Conservation (phyloP, 2,888 invertebrate species). For the Phengaris alcon region DNA sequence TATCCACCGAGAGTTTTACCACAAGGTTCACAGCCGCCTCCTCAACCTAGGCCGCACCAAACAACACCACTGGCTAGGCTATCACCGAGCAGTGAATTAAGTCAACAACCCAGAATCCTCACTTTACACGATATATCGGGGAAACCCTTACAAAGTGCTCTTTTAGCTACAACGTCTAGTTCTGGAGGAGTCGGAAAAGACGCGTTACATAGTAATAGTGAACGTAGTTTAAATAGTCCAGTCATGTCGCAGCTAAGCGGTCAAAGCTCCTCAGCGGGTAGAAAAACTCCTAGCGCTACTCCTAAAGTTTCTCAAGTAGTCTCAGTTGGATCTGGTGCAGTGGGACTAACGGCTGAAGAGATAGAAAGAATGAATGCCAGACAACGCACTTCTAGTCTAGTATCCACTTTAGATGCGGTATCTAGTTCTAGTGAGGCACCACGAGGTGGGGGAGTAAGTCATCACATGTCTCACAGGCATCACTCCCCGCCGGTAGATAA, state of each 20-base stretch:
- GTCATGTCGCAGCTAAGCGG: slow-evolving; percentile 95
- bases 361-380: slow-evolving; percentile 93
- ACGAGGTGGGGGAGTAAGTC: slow-evolving; percentile 82
- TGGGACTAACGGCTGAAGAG: slow-evolving; percentile 95
- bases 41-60: slow-evolving; percentile 86
- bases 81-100: slow-evolving; percentile 94
- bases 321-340: slow-evolving; percentile 83
- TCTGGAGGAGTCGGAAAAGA: slow-evolving; percentile 93
- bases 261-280: slow-evolving; percentile 88
- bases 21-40: slow-evolving; percentile 83
- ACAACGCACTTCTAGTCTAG: slow-evolving; percentile 92
- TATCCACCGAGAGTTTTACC: slow-evolving; percentile 87
- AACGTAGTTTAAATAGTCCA: slow-evolving; percentile 93
- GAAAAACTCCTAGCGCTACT: slow-evolving; percentile 84
- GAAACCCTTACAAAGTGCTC: slow-evolving; percentile 92
- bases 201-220: slow-evolving; percentile 93
- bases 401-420: slow-evolving; percentile 95
- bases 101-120: slow-evolving; percentile 94
- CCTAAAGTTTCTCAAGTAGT: slow-evolving; percentile 84
- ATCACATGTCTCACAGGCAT: slow-evolving; percentile 85
- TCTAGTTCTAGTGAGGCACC: slow-evolving; percentile 92
- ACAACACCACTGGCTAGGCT: slow-evolving; percentile 93
- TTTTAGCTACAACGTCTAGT: slow-evolving; percentile 92
- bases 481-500: slow-evolving; percentile 87
- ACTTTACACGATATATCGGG: slow-evolving; percentile 96